Evolutionary conservation across 2,797 vertebrate genomes (phyloP), one percentile per base, ranked within the genome.

Genomic region (Merluccius polli): DNA sequence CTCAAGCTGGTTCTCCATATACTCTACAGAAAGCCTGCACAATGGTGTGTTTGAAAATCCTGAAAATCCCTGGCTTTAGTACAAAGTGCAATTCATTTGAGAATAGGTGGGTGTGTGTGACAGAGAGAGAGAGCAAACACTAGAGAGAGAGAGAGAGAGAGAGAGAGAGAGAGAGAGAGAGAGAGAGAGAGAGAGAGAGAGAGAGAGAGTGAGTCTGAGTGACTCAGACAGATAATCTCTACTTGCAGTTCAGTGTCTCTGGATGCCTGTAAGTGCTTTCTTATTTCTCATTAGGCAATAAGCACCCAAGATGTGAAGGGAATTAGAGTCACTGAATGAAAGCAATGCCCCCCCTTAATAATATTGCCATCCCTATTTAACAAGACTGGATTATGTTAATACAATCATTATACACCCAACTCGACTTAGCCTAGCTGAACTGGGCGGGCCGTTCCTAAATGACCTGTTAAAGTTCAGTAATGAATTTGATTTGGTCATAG

Each of bases 251-350:
- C 78, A 75, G 79, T 76, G 77, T 75, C 67, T 72, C 68, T 7
- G 5, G 76, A 63, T 59, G 76, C 72, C 84, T 83, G 79, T 85
- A 87, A 90, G 82, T 83, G 79, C 80, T 82, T 86, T 83, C 84
- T 85, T 89, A 87, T 88, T 90, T 88, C 90, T 90, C 87, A 91
- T 90, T 92, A 91, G 81, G 85, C 83, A 24, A 85, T 77, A 79
- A 87, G 85, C 81, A 70, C 44, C 77, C 36, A 41, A 71, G 76
- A 76, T 70, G 74, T 83, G 70, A 81, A 83, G 82, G 81, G 89
- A 90, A 92, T 91, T 91, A 92, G 84, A 79, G 77, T 48, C 79
- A 82, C 77, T 75, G 69, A 77, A 90, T 82, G 84, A 86, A 87
- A 87, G 88, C 83, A 76, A 80, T 72, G 77, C 83, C 78, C 71